Base-by-base conservation (phyloP, 2,113 vertebrate species). In the Vidua chalybeata region DNA sequence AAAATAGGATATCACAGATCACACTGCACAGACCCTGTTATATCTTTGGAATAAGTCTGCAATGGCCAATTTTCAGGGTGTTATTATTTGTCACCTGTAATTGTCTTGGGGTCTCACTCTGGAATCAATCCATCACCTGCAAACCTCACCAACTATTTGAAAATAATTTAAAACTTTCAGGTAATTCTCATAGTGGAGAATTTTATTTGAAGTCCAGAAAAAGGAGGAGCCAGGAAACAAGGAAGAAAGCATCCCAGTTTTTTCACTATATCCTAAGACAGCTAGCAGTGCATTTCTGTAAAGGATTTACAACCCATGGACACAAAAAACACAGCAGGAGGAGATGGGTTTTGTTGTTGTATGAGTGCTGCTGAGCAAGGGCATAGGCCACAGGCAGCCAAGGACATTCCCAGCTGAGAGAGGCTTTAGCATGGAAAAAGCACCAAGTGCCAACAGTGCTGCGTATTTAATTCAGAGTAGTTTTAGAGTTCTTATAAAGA, bases 11-110 rank as follows among this genome's bases (percentile, higher is more conserved):
- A 30, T 9, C 35, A 11, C 1, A 0, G 11, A 10, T 12, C 21
- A 7, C 10, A 1, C n/a, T 3, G 15, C 5, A 11, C n/a, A 63
- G 64, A 22, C 10, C 15, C 5, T 1, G 3, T 6, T 20, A 41
- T 16, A 33, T 61, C 39, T 63, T 56, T 39, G 39, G 3, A 72
- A 4, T 22, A 27, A 6, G 48, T 19, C 68, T 41, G 15, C 58
- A 37, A 7, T 0, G 4, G 18, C 9, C 8, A 13, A 3, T 24
- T 39, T 28, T 26, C 24, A 17, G 3, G n/a, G 54, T 13, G 21
- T 22, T 71, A 8, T 2, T 15, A 17, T 41, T 48, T 20, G 35
- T 7, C 46, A n/a, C 12, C 24, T 35, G 23, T 20, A 7, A 21
- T 30, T 51, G 33, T 43, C 26, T 14, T 37, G 35, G 33, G 19